Conservation (phyloP, 2,113 vertebrate species). For the Phylloscopus trochiloides region DNA sequence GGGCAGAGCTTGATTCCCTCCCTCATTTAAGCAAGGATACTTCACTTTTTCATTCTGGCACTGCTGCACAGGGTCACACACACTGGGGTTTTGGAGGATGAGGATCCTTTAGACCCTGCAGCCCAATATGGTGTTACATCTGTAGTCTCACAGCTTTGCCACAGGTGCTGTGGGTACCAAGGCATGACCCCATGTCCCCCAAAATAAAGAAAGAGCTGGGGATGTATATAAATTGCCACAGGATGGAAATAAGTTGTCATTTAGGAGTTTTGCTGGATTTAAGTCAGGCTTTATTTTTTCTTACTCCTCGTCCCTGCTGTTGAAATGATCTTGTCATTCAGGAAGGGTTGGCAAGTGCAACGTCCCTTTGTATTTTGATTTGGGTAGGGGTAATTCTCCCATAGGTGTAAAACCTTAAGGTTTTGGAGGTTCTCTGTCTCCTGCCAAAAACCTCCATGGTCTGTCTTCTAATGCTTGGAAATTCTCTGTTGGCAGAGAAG, state of each 20-base stretch:
- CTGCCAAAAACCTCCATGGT: background rate
- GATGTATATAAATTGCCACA: accelerated
- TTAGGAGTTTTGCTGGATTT: background rate
- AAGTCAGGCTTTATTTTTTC: background rate
- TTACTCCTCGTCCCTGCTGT: background rate
- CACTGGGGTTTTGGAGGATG: accelerated
- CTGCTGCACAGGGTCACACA: background rate
- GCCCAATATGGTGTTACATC: accelerated
- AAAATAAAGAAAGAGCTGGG: background rate
- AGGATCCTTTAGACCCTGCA: background rate
- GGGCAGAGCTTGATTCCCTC: background rate
- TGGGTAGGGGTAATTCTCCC: background rate
- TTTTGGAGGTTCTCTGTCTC: background rate
- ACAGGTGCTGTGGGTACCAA: background rate
- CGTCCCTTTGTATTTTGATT: background rate
- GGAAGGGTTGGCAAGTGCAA: background rate
- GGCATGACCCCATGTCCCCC: too few relatives aligned
- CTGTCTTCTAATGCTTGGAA: background rate
- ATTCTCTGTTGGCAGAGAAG: background rate
- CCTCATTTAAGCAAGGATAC: background rate
- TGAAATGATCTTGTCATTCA: background rate
- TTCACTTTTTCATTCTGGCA: background rate
- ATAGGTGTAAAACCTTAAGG: accelerated
- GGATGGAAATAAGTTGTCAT: background rate
- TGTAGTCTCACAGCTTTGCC: background rate